These are phyloP conservation scores for Myripristis jacobus DNA, from an alignment of 2,797 vertebrate species.

Conservation along the genomic window DNA sequence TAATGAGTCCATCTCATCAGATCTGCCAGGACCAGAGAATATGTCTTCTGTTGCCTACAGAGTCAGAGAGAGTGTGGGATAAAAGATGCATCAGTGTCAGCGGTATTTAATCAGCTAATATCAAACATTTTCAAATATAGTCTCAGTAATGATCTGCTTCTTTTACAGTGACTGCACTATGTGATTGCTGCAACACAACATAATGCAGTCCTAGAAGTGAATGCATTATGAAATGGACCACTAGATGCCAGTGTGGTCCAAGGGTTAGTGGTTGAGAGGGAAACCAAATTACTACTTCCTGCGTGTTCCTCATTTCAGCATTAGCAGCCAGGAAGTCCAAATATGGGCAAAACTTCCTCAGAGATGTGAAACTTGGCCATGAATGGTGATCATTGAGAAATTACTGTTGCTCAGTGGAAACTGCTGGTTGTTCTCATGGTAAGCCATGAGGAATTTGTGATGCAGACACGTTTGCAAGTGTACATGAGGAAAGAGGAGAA, in stretches of 20 bases:
- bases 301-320: constrained; percentile 5
- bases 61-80: constrained; percentile 35
- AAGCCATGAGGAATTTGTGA: constrained; percentile 49
- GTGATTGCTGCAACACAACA: no score
- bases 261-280: constrained; percentile 6
- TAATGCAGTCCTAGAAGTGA: background rate
- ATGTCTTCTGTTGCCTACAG: constrained; percentile 75
- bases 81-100: constrained; percentile 23
- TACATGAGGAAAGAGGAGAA: no score
- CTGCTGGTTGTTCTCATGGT: background rate
- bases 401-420: constrained; percentile 62
- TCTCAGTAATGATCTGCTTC: background rate
- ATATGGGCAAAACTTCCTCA: constrained; percentile 72
- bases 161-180: no score
- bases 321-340: constrained; percentile 58
- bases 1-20: constrained; percentile 83
- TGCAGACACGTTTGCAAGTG: constrained; percentile 6
- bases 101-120: background rate
- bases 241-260: constrained; percentile 63
- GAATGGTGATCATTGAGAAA: constrained; percentile 53
- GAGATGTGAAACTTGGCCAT: constrained; percentile 41
- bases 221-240: constrained; percentile 33
- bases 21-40: constrained; percentile 70
- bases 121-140: background rate
- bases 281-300: constrained; percentile 49